Conservation (phyloP, 1,140 invertebrate genomes). For the Drosophila subpulchrella region DNA sequence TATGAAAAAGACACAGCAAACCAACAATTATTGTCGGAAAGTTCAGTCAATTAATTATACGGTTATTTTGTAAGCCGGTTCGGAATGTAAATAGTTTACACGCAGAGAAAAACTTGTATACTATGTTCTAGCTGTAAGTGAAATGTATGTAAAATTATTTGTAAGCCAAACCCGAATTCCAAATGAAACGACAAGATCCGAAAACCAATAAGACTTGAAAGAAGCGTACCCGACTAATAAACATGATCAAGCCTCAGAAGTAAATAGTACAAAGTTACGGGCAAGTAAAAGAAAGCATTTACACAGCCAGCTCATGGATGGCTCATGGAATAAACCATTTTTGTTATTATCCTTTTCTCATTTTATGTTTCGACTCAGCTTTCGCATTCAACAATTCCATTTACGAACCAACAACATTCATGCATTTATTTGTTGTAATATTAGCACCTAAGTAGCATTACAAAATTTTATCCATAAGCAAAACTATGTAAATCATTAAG, state of each 20-base stretch:
- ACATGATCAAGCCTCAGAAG: constrained; percentile 49
- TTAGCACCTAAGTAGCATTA: constrained; percentile 36
- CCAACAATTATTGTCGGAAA: constrained; percentile 44
- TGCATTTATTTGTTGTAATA: constrained; percentile 41
- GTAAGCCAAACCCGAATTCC: constrained; percentile 37
- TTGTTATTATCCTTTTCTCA: constrained; percentile 16
- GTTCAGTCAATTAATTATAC: constrained; percentile 69
- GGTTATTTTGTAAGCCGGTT: constrained; percentile 29
- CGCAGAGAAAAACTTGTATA: constrained; percentile 51
- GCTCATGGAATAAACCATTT: constrained; percentile 16
- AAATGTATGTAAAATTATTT: constrained; percentile 13
- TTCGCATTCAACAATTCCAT: constrained; percentile 29
- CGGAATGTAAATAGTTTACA: constrained; percentile 67
- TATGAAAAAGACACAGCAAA: constrained; percentile 11
- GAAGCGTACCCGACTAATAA: constrained; percentile 28
- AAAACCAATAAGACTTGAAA: constrained; percentile 58
- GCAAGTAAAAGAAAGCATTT: constrained; percentile 12
- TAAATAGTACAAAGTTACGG: constrained; percentile 69
- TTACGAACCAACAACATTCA: constrained; percentile 29
- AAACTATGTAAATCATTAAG: constrained; percentile 43
- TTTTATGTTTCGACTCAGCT: constrained; percentile 13
- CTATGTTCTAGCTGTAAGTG: constrained; percentile 50
- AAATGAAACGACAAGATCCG: constrained; percentile 35
- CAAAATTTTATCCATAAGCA: constrained; percentile 8
- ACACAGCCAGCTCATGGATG: constrained; percentile 25